phyloP scores from a whole-genome alignment of 2,888 invertebrate species.

The Anarsia innoxiella region DNA sequence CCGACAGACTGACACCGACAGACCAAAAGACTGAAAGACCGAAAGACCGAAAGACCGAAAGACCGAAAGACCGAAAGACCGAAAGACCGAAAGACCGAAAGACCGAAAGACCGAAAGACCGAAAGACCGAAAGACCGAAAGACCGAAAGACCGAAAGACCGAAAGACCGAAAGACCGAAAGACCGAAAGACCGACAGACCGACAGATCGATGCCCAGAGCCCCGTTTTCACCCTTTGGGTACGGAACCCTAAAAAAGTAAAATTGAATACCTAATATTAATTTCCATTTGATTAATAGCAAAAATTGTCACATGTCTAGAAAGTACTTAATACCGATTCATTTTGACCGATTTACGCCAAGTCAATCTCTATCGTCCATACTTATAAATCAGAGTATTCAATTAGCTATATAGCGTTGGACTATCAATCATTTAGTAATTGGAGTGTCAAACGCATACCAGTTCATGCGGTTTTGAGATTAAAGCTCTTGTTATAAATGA shows the following conservation, averaged over 20 bases:
- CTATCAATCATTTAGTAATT: conserved; percentile 24
- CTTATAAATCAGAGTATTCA: conserved; percentile 23
- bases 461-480: neutral
- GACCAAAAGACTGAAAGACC: neutral
- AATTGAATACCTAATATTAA: conserved; percentile 1
- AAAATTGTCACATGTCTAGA: neutral
- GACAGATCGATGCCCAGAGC: neutral
- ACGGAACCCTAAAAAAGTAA: neutral
- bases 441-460: conserved; percentile 17
- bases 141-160: neutral
- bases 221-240: too few species aligned
- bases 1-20: too few species aligned
- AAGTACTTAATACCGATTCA: too few species aligned
- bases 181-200: neutral
- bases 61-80: neutral
- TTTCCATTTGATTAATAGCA: conserved; percentile 6
- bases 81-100: neutral
- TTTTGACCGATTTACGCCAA: too few species aligned
- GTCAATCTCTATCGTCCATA: too few species aligned
- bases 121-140: neutral
- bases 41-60: neutral
- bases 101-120: neutral
- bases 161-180: neutral
- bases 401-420: conserved; percentile 16
- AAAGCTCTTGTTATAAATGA: too few species aligned